phyloP scores from a whole-genome alignment of 2,113 vertebrate genomes.

The Petrocephalus zakoni region DNA sequence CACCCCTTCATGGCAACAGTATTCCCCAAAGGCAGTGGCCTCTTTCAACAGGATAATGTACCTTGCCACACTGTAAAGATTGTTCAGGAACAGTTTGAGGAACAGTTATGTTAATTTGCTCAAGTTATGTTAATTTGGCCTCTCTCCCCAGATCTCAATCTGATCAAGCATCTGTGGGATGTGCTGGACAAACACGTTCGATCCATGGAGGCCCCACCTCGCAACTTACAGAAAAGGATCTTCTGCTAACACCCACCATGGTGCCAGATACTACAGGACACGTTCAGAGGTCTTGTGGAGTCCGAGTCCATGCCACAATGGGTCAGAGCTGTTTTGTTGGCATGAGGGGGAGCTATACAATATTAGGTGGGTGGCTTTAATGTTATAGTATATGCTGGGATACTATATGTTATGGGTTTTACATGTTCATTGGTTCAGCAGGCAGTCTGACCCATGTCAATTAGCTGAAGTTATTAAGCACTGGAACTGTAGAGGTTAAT shows the following conservation, averaged over 20 bases:
- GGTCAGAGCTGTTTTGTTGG: not conserved
- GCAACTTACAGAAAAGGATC: no score
- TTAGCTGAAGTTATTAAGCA: not conserved
- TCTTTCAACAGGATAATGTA: not conserved
- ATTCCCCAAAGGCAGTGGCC: not conserved
- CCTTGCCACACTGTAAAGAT: not conserved
- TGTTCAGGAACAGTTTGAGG: not conserved
- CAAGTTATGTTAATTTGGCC: no score
- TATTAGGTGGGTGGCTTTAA: not conserved
- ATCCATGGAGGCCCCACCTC: no score
- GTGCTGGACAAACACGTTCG: no score
- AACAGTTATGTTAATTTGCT: no score
- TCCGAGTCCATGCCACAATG: not conserved
- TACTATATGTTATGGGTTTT: not conserved
- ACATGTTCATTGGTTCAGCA: not conserved
- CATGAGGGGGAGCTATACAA: not conserved
- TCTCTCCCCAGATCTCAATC: not conserved
- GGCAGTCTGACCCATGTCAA: not conserved
- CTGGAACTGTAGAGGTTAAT: not conserved
- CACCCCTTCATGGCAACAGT: not conserved
- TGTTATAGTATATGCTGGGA: not conserved
- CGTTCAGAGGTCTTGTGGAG: not conserved
- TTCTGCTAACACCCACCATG: not conserved
- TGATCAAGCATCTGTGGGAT: not conserved
- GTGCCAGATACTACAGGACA: not conserved